Base-by-base conservation (phyloP, 1,140 invertebrate species). In the Eupristina koningsbergeri region DNA sequence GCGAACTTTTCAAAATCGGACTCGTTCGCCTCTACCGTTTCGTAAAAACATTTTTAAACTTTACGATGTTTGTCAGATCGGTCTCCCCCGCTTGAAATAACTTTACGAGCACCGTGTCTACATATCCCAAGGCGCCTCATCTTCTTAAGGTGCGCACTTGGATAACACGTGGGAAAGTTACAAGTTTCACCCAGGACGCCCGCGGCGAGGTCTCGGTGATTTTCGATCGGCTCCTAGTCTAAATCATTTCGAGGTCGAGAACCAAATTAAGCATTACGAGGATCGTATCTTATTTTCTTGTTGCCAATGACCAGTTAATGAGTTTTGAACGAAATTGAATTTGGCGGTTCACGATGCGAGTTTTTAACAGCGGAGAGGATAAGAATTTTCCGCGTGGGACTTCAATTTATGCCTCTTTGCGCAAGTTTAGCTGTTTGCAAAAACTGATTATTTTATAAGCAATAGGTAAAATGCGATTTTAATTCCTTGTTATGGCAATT, bases 1-100 rank as follows among this genome's bases (percentile, higher is more conserved):
- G 77, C 7, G 9, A 71, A 80, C 64, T 79, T 67, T 79, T 79
- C 61, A 39, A 61, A 47, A 67, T 26, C 41, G 13, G n/a, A 17
- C 29, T 11, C 11, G 22, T 8, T n/a, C 63, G 31, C 11, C 63
- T n/a, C 63, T 13, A 11, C 39, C 34, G 39, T 29, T 79, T 79
- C 78, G 29, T 31, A 47, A 79, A 85, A 45, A 36, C 39, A 76
- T 69, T 80, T 85, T 75, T 79, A 78, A 74, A 85, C 80, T 83
- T 83, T 83, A 85, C 81, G 63, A 83, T 85, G 53, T 79, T 78
- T 80, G 78, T 53, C 64, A 39, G 64, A 22, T 22, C 53, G 26
- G 53, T 26, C 53, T 22, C 26, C 53, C 13, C 53, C 22, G 26
- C 13, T 13, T 26, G 53, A 22, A 58, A 17, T 45, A 45, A 69